A percentile compares a stretch with the other conserved stretches of the same genome.
These are phyloP conservation scores for Drosophila fuyamai DNA, from an alignment of 1,140 invertebrate genomes.

Conservation along the genomic window DNA sequence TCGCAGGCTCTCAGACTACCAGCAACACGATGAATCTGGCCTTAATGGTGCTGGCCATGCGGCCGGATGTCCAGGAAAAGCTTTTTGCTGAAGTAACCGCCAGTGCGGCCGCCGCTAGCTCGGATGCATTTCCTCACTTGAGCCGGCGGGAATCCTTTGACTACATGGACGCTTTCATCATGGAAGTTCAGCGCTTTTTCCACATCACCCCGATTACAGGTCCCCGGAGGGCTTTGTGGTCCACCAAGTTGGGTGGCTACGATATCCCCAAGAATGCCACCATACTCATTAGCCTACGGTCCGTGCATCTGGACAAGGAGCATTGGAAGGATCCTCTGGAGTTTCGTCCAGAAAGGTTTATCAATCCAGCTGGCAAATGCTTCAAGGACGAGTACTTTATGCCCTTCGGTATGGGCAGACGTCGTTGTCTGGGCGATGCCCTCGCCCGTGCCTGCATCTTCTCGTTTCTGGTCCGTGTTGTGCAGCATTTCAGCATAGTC, in stretches of 20 bases:
- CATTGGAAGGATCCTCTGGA: constrained; percentile 88
- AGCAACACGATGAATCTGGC: constrained; percentile 90
- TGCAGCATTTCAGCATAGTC: constrained; percentile 87
- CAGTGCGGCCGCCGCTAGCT: constrained; percentile 13
- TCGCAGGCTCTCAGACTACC: constrained; percentile 90
- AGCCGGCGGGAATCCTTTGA: constrained; percentile 86
- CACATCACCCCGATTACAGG: constrained; percentile 89
- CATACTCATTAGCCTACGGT: constrained; percentile 88
- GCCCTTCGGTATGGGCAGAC: constrained; percentile 89
- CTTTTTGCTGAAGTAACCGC: constrained; percentile 88
- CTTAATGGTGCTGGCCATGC: constrained; percentile 88
- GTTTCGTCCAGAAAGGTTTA: constrained; percentile 90
- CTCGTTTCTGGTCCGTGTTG: constrained; percentile 89
- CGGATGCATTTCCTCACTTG: constrained; percentile 64
- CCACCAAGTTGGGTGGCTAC: constrained; percentile 88
- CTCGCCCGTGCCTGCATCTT: constrained; percentile 91
- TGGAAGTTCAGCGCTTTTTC: constrained; percentile 88
- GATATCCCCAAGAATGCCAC: constrained; percentile 88
- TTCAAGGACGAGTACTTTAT: constrained; percentile 86
- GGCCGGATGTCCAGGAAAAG: constrained; percentile 89
- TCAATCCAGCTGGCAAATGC: constrained; percentile 84
- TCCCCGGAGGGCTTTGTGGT: constrained; percentile 87
- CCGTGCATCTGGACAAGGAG: constrained; percentile 87
- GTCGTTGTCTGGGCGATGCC: constrained; percentile 91
- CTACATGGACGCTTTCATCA: constrained; percentile 88